A percentile compares a stretch with the other conserved stretches of the same genome.
Evolutionary conservation across 2,113 vertebrate species (phyloP).

Genomic region (Zootoca vivipara): DNA sequence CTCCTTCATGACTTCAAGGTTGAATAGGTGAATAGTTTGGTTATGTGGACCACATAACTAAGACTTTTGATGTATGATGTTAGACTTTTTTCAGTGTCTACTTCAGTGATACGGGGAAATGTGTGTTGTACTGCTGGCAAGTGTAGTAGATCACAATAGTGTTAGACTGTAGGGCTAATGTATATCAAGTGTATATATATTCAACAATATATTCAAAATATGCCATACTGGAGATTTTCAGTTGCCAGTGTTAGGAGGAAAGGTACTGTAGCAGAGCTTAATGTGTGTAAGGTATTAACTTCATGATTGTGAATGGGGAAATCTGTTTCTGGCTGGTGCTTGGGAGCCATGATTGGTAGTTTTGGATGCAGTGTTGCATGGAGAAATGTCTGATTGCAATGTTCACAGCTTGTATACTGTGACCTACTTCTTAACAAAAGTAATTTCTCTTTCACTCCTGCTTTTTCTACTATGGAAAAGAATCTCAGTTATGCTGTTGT

Average conservation of each 20-base stretch:
- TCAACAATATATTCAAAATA: background rate
- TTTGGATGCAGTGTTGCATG: background rate
- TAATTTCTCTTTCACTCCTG: background rate
- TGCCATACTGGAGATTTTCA: background rate
- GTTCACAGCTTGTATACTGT: background rate
- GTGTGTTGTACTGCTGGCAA: background rate
- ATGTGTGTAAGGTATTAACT: background rate
- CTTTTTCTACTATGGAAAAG: background rate
- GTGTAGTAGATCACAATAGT: background rate
- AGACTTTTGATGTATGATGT: background rate
- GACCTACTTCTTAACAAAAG: constrained; percentile 30
- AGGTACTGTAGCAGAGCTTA: background rate
- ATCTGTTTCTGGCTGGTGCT: background rate
- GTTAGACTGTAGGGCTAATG: background rate
- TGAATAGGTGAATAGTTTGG: background rate
- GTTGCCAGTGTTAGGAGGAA: background rate
- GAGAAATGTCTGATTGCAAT: background rate
- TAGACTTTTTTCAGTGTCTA: too few species aligned
- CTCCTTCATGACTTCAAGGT: background rate
- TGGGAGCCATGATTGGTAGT: background rate
- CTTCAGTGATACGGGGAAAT: background rate
- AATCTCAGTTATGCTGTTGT: background rate
- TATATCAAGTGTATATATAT: background rate
- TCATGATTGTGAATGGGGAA: background rate
- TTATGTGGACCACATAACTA: background rate